These are phyloP conservation scores for Pterocles orientalis DNA, from an alignment of 2,113 vertebrate genomes.

Conservation along the genomic window DNA sequence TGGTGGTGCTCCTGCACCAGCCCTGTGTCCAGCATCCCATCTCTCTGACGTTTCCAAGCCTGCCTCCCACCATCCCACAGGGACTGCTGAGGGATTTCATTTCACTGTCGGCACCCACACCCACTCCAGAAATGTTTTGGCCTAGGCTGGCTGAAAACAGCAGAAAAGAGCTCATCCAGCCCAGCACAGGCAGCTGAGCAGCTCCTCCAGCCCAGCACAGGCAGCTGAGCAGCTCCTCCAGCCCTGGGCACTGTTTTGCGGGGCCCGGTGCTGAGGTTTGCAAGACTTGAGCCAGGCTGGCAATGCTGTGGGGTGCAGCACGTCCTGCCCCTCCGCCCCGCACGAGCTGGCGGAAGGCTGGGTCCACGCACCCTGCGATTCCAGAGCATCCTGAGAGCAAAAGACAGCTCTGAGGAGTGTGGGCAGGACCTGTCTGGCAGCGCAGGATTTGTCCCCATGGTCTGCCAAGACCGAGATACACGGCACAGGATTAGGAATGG, in stretches of 20 bases:
- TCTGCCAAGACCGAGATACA: neutral
- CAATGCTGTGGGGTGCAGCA: neutral
- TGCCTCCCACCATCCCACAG: neutral
- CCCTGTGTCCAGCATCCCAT: neutral
- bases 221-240: neutral
- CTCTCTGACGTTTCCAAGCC: neutral
- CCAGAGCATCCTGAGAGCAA: neutral
- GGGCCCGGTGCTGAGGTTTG: neutral
- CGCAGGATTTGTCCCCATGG: neutral
- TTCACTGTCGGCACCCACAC: conserved; percentile 45
- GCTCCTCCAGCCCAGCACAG: neutral
- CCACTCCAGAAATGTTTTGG: conserved; percentile 50
- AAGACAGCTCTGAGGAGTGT: neutral
- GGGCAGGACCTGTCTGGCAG: neutral
- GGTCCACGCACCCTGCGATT: rapidly evolving
- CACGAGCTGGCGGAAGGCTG: neutral
- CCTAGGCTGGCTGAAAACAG: conserved; percentile 26
- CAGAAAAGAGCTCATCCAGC: neutral
- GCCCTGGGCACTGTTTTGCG: neutral
- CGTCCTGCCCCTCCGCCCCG: neutral
- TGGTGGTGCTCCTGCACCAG: neutral
- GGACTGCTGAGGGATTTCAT: neutral
- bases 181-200: neutral
- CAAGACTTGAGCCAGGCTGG: neutral
- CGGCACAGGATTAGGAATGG: rapidly evolving